phyloP scores from a whole-genome alignment of 2,113 vertebrate genomes.

The Phalacrocorax brasilianus region DNA sequence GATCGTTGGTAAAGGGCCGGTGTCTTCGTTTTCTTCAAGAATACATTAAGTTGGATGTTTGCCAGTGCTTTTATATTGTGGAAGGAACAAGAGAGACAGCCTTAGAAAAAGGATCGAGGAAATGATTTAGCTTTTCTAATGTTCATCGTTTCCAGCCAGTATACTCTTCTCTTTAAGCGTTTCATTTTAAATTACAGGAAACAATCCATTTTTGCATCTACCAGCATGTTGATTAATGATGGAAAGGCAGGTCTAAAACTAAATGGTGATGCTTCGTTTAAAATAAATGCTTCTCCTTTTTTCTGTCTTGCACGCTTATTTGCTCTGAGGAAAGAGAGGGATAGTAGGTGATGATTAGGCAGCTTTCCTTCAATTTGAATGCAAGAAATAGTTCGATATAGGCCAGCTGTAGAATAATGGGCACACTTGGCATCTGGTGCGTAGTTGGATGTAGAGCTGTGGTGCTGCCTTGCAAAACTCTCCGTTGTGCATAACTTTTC shows the following conservation, averaged over 20 bases:
- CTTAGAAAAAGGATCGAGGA: neutral
- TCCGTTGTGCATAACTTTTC: neutral
- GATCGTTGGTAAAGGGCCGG: neutral
- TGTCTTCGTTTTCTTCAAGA: neutral
- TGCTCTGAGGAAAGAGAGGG: neutral
- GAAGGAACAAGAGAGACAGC: neutral
- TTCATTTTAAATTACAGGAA: neutral
- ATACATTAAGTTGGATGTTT: neutral
- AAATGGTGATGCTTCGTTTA: neutral
- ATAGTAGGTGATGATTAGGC: neutral
- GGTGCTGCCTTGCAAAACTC: neutral
- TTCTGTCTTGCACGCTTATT: neutral
- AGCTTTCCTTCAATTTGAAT: neutral
- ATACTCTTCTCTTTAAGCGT: neutral
- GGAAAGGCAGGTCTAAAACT: neutral
- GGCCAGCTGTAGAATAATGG: neutral
- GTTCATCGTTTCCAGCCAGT: neutral
- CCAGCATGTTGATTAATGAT: neutral
- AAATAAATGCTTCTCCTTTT: neutral
- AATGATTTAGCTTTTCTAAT: neutral
- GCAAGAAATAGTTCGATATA: neutral
- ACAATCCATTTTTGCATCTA: neutral
- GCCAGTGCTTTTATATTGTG: neutral
- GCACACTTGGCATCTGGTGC: fast-evolving
- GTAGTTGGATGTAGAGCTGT: neutral